Evolutionary conservation across 2,113 vertebrate genomes (phyloP), one percentile per base, ranked within the genome.

Genomic region (Archilochus colubris): DNA sequence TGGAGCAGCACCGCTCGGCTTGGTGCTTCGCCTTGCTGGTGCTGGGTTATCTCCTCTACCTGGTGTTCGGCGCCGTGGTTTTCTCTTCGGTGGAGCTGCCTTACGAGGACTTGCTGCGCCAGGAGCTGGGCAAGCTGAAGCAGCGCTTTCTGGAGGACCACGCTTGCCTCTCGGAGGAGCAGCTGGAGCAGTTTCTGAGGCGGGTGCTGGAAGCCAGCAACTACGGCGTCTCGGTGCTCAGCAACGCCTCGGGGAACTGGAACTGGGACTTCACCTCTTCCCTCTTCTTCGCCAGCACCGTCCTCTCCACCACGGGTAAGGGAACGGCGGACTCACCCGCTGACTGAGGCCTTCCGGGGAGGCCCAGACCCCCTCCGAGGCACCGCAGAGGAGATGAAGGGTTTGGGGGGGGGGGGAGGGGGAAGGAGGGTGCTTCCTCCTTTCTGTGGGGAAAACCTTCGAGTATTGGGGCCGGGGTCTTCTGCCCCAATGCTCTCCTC

Each of bases 221-320:
- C 94, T 99, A 99, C 91, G 99, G 99, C 82, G 99, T 99, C 62
- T 99, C 99, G 44, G 98, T 99, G 94, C 98, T 99, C 78, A 98
- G 99, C 94, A 99, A 99, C 96, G 98, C 98, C 23, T 98, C 99
- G 2, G 97, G 97, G 7, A 99, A 98, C 97, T 99, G 99, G 99
- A 99, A 99, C 97, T 99, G 99, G 99, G 99, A 99, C 98, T 99
- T 99, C 98, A 99, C 98, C 88, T 99, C 99, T 3, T 98, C 99
- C 6, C 97, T 99, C 85, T 99, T 99, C 96, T 99, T 99, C 78
- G 99, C 99, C 80, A 99, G 99, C 98, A 99, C 99, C 4, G 99
- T 99, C 88, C 98, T 99, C 57, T 99, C 99, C 95, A 99, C 99
- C 95, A 99, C 99, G 95, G 99, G 99, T 99, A 98, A 91, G 91